Conservation (phyloP, 2,888 invertebrate species). For the Drosophila paracracens region DNA sequence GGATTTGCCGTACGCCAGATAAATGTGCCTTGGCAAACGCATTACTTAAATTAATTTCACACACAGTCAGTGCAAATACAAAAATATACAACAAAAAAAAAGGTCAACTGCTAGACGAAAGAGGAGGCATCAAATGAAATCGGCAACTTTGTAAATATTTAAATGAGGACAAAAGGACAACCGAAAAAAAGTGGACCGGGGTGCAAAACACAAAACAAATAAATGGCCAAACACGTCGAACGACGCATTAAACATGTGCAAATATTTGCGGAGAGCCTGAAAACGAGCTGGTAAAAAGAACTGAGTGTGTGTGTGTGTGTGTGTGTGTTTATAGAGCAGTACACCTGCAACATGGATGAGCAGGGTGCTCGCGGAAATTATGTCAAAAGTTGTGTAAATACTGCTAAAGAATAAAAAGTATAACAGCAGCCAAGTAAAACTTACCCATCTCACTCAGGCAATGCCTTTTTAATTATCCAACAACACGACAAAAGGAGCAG, state of each 20-base stretch:
- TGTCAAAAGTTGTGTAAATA: constrained; percentile 73
- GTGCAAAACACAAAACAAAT: constrained; percentile 62
- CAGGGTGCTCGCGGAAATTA: constrained; percentile 40
- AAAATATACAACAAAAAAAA: constrained; percentile 20
- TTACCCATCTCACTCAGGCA: constrained; percentile 48
- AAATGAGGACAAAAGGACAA: constrained; percentile 64
- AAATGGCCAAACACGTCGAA: constrained; percentile 78
- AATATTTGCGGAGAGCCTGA: constrained; percentile 64
- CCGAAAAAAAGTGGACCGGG: constrained; percentile 13
- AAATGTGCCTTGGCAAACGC: constrained; percentile 71
- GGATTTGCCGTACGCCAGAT: constrained; percentile 73
- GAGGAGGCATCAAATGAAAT: constrained; percentile 30
- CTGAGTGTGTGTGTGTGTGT: not conserved
- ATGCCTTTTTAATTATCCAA: constrained; percentile 60
- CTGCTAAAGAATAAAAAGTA: constrained; percentile 18
- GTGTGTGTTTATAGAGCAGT: constrained; percentile 17
- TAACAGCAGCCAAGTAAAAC: constrained; percentile 29
- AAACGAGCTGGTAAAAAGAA: constrained; percentile 29
- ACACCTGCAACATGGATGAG: constrained; percentile 47
- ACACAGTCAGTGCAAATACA: constrained; percentile 23
- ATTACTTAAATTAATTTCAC: constrained; percentile 80
- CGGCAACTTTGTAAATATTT: constrained; percentile 72
- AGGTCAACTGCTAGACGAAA: constrained; percentile 31
- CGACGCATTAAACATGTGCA: constrained; percentile 77
- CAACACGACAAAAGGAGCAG: constrained; percentile 16